Conservation (phyloP, 2,113 vertebrate species). For the Psophia crepitans region DNA sequence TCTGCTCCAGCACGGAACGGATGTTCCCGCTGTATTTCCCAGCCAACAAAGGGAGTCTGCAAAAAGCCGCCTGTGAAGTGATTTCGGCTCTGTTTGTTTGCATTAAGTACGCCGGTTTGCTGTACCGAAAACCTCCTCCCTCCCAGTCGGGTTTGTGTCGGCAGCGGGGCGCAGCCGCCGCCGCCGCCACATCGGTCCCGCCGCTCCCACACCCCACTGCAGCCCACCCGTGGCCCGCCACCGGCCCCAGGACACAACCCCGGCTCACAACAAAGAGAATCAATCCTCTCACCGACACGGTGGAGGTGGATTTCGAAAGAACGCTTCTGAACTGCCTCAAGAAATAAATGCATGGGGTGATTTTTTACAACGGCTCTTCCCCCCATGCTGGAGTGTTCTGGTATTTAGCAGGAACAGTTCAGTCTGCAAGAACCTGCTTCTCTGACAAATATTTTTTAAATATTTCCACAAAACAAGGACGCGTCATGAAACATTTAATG, state of each 20-base stretch:
- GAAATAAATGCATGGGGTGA: not conserved
- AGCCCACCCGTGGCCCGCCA: not conserved
- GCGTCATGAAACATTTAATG: constrained; percentile 57
- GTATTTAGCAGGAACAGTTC: not conserved
- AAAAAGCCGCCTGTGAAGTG: not conserved
- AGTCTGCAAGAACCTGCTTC: not conserved
- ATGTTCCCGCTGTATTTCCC: not conserved
- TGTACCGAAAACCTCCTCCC: not conserved
- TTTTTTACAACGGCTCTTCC: not conserved
- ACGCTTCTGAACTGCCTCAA: not conserved
- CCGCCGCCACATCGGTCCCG: no score
- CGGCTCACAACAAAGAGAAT: not conserved
- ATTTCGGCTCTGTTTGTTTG: not conserved
- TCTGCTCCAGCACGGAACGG: fast-evolving
- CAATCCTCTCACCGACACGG: not conserved
- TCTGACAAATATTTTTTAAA: constrained; percentile 28
- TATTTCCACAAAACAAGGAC: constrained; percentile 43
- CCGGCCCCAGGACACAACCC: not conserved
- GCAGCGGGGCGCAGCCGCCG: no score
- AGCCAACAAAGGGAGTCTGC: not conserved
- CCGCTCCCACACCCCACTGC: not conserved
- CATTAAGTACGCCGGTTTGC: fast-evolving
- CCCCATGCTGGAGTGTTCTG: not conserved
- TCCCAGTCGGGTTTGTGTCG: fast-evolving
- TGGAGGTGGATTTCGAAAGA: not conserved